These are phyloP conservation scores for Leistus spinibarbis DNA, from an alignment of 2,888 invertebrate genomes.

Conservation along the genomic window DNA sequence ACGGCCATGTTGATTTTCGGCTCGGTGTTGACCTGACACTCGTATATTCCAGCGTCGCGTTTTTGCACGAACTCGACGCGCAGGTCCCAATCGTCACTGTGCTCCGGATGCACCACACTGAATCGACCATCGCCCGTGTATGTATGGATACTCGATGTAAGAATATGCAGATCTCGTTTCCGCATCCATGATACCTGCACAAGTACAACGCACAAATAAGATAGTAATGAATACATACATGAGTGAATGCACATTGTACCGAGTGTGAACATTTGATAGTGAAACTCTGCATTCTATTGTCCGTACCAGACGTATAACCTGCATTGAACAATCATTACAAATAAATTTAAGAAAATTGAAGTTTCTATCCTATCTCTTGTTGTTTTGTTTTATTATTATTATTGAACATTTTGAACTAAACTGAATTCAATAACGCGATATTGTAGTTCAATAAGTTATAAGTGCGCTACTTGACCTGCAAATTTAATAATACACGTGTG, in stretches of 20 bases:
- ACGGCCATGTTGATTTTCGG: conserved; percentile 79
- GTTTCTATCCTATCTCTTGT: too few species aligned
- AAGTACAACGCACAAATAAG: not conserved
- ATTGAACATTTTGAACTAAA: too few species aligned
- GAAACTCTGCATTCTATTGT: not conserved
- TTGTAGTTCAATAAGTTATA: too few species aligned
- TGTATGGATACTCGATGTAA: conserved; percentile 73
- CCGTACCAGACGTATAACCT: too few species aligned
- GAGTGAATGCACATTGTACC: too few species aligned
- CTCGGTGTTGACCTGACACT: conserved; percentile 79
- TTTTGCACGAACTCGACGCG: conserved; percentile 73
- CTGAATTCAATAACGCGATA: too few species aligned
- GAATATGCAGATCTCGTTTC: conserved; percentile 79
- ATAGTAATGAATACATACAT: not conserved
- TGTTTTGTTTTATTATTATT: too few species aligned
- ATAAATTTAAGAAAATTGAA: too few species aligned
- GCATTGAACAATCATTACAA: too few species aligned
- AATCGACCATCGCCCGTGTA: conserved; percentile 77
- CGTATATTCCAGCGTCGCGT: conserved; percentile 72
- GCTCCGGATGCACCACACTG: conserved; percentile 72
- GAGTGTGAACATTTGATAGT: not conserved
- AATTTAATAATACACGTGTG: too few species aligned
- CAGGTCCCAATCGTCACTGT: conserved; percentile 74
- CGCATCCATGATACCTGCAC: conserved; percentile 84
- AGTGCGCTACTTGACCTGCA: too few species aligned